phyloP scores from a whole-genome alignment of 2,888 invertebrate species.

The Kryphioiulus occultus region DNA sequence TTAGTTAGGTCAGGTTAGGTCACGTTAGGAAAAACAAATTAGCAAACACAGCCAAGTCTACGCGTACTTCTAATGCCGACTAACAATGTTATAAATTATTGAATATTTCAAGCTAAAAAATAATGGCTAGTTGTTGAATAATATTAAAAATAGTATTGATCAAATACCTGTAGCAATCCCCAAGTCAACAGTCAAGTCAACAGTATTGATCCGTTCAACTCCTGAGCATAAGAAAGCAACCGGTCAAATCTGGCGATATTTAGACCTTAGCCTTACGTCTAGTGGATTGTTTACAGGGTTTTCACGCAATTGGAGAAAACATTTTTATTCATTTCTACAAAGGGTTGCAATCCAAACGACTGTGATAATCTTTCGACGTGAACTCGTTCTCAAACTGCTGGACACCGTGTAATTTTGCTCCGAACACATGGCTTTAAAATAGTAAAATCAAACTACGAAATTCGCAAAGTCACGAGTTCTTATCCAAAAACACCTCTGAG shows the following conservation, averaged over 20 bases:
- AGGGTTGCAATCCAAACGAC: slow-evolving; percentile 13
- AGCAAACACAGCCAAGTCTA: too few relatives aligned
- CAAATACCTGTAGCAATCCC: background rate
- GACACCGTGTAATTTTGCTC: slow-evolving; percentile 1
- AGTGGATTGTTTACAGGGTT: slow-evolving; percentile 28
- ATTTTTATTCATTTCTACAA: slow-evolving; percentile 31
- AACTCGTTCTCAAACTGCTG: slow-evolving; percentile 20
- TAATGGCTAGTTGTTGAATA: too few relatives aligned
- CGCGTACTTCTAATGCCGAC: too few relatives aligned
- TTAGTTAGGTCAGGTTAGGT: too few relatives aligned
- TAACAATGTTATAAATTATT: too few relatives aligned
- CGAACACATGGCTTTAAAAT: background rate
- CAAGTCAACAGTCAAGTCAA: background rate
- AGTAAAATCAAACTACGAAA: background rate
- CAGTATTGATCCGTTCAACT: too few relatives aligned
- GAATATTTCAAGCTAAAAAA: too few relatives aligned
- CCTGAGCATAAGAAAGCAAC: background rate
- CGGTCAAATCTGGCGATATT: background rate
- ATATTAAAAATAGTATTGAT: too few relatives aligned
- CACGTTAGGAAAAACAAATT: too few relatives aligned
- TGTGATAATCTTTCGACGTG: slow-evolving; percentile 24
- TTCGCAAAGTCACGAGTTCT: slow-evolving; percentile 10
- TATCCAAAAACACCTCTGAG: background rate
- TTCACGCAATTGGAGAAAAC: background rate
- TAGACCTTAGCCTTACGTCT: background rate